These are phyloP conservation scores for Prinia subflava DNA, from an alignment of 2,113 vertebrate genomes.

Conservation along the genomic window DNA sequence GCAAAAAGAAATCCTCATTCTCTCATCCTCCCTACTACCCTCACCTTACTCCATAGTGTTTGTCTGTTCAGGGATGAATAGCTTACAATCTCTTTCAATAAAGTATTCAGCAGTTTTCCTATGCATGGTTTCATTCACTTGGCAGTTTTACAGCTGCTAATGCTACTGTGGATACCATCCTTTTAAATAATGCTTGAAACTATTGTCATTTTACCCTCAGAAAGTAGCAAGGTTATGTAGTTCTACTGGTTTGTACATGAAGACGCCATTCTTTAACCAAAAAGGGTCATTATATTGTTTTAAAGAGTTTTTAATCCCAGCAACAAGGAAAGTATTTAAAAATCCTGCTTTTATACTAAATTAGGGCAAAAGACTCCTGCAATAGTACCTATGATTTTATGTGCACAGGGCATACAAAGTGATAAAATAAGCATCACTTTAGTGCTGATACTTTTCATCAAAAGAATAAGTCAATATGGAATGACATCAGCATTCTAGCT, in stretches of 20 bases:
- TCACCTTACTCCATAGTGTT: neutral
- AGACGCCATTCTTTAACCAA: neutral
- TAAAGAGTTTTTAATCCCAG: neutral
- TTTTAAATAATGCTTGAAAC: neutral
- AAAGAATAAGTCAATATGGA: slow-evolving; percentile 5
- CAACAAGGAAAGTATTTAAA: neutral
- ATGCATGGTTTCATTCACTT: neutral
- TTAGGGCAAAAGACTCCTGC: neutral
- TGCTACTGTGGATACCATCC: neutral
- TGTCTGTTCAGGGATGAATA: neutral
- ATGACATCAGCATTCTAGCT: neutral
- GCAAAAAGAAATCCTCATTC: neutral
- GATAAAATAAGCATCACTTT: neutral
- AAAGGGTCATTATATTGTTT: neutral
- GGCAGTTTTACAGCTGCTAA: neutral
- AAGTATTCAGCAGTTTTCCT: neutral
- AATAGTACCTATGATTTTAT: neutral
- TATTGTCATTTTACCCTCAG: neutral
- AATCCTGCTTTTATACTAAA: neutral
- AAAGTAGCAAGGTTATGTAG: neutral
- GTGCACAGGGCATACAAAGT: neutral
- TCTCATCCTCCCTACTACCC: neutral
- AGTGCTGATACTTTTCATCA: neutral
- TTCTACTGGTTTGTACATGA: neutral
- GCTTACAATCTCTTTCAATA: neutral